These are phyloP conservation scores for Aythya baeri DNA, from an alignment of 2,113 vertebrate species.

Conservation along the genomic window DNA sequence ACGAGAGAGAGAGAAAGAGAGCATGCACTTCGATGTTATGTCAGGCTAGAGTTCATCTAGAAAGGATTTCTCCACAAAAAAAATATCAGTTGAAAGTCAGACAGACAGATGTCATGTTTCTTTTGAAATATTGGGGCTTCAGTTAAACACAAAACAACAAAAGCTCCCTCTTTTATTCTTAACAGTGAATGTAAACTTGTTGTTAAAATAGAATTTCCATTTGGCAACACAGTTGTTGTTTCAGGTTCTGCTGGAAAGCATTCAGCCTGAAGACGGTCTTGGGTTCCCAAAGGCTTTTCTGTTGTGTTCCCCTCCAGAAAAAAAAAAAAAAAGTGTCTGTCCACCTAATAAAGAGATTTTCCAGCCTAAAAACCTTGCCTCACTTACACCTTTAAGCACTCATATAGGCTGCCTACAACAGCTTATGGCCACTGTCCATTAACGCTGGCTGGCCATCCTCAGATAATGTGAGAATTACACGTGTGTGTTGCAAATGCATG, in stretches of 20 bases:
- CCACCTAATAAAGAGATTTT: background rate
- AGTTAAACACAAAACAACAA: background rate
- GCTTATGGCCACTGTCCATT: background rate
- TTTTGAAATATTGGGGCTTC: background rate
- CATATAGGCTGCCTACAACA: background rate
- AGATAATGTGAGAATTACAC: background rate
- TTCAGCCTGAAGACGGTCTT: slow-evolving; percentile 13
- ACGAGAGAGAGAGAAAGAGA: background rate
- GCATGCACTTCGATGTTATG: background rate
- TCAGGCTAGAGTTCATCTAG: background rate
- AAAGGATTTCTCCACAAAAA: background rate
- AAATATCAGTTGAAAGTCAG: background rate
- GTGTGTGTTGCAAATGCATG: background rate
- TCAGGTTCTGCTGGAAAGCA: slow-evolving; percentile 20
- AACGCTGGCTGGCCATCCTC: background rate
- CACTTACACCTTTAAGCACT: background rate
- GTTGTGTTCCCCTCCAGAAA: background rate
- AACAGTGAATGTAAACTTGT: background rate
- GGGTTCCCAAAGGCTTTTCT: slow-evolving; percentile 20
- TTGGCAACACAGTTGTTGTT: background rate
- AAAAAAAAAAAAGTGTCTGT: background rate
- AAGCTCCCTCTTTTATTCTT: background rate
- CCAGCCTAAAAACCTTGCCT: background rate
- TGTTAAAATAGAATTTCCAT: background rate
- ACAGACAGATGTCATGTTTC: background rate